A percentile compares a stretch with the other conserved stretches of the same genome.
Conservation (phyloP, 2,797 vertebrate species). For the Hippoglossus hippoglossus region DNA sequence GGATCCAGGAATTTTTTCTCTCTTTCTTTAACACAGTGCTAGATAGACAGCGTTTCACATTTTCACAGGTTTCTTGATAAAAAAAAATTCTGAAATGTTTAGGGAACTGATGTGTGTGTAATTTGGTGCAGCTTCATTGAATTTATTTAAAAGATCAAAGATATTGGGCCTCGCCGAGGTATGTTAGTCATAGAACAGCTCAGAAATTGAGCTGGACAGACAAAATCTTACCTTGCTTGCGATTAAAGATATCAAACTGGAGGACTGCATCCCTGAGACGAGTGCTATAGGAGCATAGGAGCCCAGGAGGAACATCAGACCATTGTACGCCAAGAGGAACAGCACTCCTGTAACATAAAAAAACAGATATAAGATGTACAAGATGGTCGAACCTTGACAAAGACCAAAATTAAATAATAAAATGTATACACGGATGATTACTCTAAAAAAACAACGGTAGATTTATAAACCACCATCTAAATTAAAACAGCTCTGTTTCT, state of each 20-base stretch:
- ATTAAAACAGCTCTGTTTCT: not conserved
- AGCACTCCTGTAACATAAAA: slow-evolving; percentile 73
- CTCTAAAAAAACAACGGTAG: too few relatives aligned
- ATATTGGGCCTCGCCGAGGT: too few relatives aligned
- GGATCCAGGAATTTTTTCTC: too few relatives aligned
- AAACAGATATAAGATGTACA: not conserved
- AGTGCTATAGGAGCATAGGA: slow-evolving; percentile 72
- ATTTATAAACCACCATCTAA: not conserved
- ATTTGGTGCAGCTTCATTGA: too few relatives aligned
- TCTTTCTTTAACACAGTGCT: too few relatives aligned
- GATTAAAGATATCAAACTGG: slow-evolving; percentile 79
- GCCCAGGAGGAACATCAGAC: slow-evolving; percentile 76
- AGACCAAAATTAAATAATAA: not conserved
- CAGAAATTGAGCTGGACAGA: not conserved
- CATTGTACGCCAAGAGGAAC: slow-evolving; percentile 74
- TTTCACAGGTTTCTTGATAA: too few relatives aligned
- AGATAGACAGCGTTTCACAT: too few relatives aligned
- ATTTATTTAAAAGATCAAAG: too few relatives aligned
- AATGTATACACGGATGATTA: not conserved
- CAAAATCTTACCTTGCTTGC: slow-evolving; percentile 81
- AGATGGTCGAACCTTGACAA: not conserved
- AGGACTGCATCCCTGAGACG: slow-evolving; percentile 76
- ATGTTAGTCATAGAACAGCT: not conserved
- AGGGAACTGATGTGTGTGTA: too few relatives aligned
- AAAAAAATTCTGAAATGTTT: too few relatives aligned